A percentile compares a stretch with the other conserved stretches of the same genome.
Evolutionary conservation across 2,797 vertebrate genomes (phyloP).

Genomic region (Lycodopsis pacificus): DNA sequence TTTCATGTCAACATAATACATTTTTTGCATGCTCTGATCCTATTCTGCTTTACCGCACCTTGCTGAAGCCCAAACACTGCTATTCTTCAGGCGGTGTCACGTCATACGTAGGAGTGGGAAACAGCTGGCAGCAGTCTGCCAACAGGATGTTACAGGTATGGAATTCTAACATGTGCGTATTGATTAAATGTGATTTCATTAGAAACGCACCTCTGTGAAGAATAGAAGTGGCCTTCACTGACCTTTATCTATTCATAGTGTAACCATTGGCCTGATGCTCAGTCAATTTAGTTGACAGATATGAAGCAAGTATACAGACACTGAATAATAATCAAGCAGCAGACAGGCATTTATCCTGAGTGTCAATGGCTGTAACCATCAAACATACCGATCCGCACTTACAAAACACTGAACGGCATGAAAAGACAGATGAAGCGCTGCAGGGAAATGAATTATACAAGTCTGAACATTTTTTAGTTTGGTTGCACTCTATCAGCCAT

Average conservation of each 20-base stretch:
- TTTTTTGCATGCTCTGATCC: conserved; percentile 48
- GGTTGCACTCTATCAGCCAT: conserved; percentile 30
- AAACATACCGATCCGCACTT: conserved; percentile 37
- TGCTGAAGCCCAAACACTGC: conserved; percentile 7
- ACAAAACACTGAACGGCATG: conserved; percentile 34
- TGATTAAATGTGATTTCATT: conserved; percentile 36
- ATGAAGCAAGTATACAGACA: conserved; percentile 13
- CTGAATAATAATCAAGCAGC: conserved; percentile 34
- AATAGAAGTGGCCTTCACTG: conserved; percentile 18
- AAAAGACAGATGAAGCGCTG: conserved; percentile 37
- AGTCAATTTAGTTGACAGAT: conserved; percentile 36
- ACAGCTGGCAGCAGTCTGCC: neutral
- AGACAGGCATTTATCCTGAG: conserved; percentile 33
- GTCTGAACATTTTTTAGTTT: conserved; percentile 34
- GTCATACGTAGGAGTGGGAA: neutral
- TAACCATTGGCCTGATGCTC: conserved; percentile 15
- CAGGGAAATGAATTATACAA: conserved; percentile 50
- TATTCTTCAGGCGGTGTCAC: conserved; percentile 19
- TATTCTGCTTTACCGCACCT: conserved; percentile 33
- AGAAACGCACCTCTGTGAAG: conserved; percentile 16
- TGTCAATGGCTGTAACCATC: conserved; percentile 39
- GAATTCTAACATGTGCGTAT: conserved; percentile 22
- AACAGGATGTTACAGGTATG: neutral
- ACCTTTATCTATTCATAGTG: conserved; percentile 27
- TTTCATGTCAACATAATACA: conserved; percentile 65